Conservation (phyloP, 2,797 vertebrate genomes). For the Lithobates sylvaticus region DNA sequence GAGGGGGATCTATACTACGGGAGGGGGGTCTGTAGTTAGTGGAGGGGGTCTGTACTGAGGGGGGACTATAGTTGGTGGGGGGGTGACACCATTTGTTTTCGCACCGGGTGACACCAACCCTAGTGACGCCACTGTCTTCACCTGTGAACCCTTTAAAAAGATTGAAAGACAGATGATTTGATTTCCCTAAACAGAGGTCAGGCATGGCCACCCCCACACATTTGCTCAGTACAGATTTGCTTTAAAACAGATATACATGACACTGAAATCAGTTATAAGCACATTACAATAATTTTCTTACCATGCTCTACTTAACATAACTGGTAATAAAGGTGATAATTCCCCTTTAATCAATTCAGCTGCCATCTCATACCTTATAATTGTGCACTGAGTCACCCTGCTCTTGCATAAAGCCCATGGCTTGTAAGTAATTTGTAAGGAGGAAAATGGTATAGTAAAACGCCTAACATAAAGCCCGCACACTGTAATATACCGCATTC, state of each 20-base stretch:
- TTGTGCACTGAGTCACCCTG: slow-evolving; percentile 41
- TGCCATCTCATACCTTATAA: slow-evolving; percentile 38
- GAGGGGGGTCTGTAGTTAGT: too few relatives aligned
- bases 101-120: too few relatives aligned
- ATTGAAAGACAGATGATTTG: too few relatives aligned
- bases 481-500: background rate
- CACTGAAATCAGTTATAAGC: background rate
- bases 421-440: slow-evolving; percentile 4
- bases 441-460: background rate
- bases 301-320: background rate
- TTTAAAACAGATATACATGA: background rate
- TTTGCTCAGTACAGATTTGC: background rate
- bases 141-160: too few relatives aligned
- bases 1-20: too few relatives aligned
- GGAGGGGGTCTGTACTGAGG: too few relatives aligned
- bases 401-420: slow-evolving; percentile 9
- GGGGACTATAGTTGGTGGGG: too few relatives aligned
- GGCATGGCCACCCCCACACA: background rate
- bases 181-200: too few relatives aligned
- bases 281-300: slow-evolving; percentile 17
- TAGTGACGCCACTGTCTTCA: too few relatives aligned
- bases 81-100: too few relatives aligned
- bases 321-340: slow-evolving; percentile 18
- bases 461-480: background rate
- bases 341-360: slow-evolving; percentile 33